Evolutionary conservation across 2,113 vertebrate species (phyloP).

Genomic region (Saimiri boliviensis): DNA sequence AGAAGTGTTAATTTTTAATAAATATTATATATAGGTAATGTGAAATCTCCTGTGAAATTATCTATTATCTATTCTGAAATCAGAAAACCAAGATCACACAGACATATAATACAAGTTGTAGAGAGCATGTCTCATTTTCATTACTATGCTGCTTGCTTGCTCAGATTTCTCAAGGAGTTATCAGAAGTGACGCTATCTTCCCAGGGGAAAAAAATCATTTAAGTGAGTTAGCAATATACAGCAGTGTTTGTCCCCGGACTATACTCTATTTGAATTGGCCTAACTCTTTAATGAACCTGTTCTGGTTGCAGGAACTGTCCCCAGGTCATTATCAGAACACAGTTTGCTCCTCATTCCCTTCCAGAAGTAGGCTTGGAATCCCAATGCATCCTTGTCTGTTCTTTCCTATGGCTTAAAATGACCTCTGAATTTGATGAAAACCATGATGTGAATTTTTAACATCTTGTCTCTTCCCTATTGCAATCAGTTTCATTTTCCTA

Average conservation of each 20-base stretch:
- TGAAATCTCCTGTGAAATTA: background rate
- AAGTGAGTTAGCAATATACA: background rate
- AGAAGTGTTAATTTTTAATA: background rate
- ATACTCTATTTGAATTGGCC: background rate
- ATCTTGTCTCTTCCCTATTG: background rate
- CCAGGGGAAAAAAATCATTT: background rate
- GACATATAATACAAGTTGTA: background rate
- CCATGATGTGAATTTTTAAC: background rate
- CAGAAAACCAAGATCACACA: background rate
- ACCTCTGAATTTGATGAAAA: conserved; percentile 16
- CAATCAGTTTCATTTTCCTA: background rate
- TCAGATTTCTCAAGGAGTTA: background rate
- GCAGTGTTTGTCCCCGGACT: background rate
- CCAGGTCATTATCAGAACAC: background rate
- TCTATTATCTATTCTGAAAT: background rate
- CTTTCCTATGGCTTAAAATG: conserved; percentile 35
- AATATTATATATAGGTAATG: background rate
- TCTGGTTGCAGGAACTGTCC: background rate
- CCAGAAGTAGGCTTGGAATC: conserved; percentile 11
- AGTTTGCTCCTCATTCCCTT: background rate
- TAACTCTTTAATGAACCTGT: background rate
- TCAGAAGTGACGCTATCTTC: background rate
- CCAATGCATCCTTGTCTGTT: background rate
- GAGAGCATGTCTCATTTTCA: background rate
- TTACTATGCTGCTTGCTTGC: background rate